Evolutionary conservation across 2,113 vertebrate species (phyloP).

Genomic region (Leptocoma aspasia): DNA sequence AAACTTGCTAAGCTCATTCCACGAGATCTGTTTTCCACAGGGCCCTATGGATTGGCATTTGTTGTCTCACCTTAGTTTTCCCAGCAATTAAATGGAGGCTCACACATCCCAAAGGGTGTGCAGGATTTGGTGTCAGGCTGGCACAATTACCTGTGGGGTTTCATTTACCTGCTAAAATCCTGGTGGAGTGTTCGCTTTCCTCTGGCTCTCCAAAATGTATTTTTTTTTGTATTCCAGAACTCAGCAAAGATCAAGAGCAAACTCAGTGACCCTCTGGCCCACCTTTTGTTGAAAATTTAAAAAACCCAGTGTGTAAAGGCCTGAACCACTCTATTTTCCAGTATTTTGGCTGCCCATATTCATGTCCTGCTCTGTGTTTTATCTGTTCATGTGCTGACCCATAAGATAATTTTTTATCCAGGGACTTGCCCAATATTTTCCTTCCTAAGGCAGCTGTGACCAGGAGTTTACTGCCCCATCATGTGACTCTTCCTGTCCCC

Average conservation of each 20-base stretch:
- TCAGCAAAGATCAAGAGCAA: not conserved
- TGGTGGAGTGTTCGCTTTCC: fast-evolving
- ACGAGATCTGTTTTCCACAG: not conserved
- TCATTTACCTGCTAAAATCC: not conserved
- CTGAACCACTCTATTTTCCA: not conserved
- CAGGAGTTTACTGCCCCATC: not conserved
- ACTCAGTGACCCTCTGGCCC: not conserved
- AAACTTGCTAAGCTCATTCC: not conserved
- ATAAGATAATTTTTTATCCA: not conserved
- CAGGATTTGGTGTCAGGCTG: not conserved
- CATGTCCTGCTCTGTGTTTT: not conserved
- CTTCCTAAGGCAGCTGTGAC: not conserved
- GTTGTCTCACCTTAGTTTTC: not conserved
- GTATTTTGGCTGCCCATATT: not conserved
- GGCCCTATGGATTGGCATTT: not conserved
- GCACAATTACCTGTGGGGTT: not conserved
- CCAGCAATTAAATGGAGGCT: not conserved
- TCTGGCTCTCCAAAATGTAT: not conserved
- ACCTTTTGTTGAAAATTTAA: not conserved
- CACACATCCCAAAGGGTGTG: fast-evolving
- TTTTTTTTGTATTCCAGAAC: not conserved
- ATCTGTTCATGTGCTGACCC: not conserved
- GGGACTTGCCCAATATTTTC: not conserved
- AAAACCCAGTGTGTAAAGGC: not conserved
- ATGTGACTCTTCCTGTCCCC: not conserved